phyloP scores from a whole-genome alignment of 2,797 vertebrate species.

The Tinamus major region DNA sequence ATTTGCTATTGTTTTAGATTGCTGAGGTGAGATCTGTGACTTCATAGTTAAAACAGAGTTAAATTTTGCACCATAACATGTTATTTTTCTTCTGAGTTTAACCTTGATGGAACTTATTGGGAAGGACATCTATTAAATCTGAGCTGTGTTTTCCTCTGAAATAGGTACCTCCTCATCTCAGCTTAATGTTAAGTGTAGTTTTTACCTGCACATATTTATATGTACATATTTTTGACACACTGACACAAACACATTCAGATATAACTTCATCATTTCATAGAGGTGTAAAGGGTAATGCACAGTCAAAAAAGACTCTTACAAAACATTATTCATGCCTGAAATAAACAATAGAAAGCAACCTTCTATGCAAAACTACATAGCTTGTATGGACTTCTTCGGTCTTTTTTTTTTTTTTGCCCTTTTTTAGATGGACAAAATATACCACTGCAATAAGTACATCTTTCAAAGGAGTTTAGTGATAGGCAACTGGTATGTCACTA shows the following conservation, averaged over 20 bases:
- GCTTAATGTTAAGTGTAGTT: neutral
- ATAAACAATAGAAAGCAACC: too few relatives aligned
- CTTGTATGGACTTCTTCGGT: neutral
- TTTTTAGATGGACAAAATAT: neutral
- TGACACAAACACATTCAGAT: too few relatives aligned
- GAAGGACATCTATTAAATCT: too few relatives aligned
- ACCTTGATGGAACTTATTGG: neutral
- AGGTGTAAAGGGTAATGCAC: neutral
- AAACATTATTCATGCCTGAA: neutral
- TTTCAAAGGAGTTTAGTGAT: neutral
- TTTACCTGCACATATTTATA: neutral
- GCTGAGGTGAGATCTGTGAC: neutral
- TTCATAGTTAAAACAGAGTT: neutral
- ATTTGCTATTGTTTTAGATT: neutral
- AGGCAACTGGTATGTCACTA: neutral
- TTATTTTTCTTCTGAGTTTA: neutral
- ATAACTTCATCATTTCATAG: neutral
- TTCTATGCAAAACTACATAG: neutral
- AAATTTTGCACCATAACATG: neutral
- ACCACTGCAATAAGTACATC: neutral
- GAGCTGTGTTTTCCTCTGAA: neutral
- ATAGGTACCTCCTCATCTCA: neutral
- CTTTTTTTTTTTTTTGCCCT: neutral
- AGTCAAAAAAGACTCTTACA: neutral
- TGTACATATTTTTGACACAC: too few relatives aligned